Base-by-base conservation (phyloP, 2,113 vertebrate species). In the Phyllostomus hastatus region DNA sequence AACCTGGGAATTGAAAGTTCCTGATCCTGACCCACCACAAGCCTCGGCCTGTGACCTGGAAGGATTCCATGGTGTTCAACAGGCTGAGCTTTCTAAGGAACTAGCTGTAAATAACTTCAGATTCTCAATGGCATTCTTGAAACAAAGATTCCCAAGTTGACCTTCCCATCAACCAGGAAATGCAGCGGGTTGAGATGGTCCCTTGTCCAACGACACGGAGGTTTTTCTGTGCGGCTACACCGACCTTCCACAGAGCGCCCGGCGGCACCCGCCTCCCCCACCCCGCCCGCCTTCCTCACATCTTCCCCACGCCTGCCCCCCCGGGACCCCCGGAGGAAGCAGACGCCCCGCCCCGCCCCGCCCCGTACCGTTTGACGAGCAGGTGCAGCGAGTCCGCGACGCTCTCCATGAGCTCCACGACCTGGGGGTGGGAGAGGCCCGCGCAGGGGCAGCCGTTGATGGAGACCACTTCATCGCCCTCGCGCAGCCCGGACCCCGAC, bases 391-490 rank as follows among this genome's bases (percentile, higher is more conserved):
- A 98, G 1, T 99, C 99, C 14, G 98, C 95, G n/a, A 99, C 98
- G 76, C 97, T 98, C 50, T 99, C 99, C 95, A 99, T 99, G 75
- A 99, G 98, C 38, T 98, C 96, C 12, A 98, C 98, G 75, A 99
- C 99, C 94, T 99, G 98, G 19, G 98, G 95, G 66, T 99, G 99
- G 16, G 99, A 99, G 88, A 99, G 99, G 93, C 99, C 99, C 16
- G 98, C 98, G 86, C 99, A 99, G 1, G 99, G 98, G 82, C 98
- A 98, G 93, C 99, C 99, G 72, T 99, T 99, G 97, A 99, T 98
- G 3, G 99, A 99, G 82, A 99, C 98, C 85, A 99, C 98, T 95
- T 99, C 99, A 95, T 99, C 99, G 28, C 99, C 99, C 76, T 99
- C 99, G 90, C 97, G 98, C 79, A 99, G 98, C 52, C 99, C 99